A percentile compares a stretch with the other conserved stretches of the same genome.
phyloP scores from a whole-genome alignment of 2,888 invertebrate species.

The Drosophila kambysellisi region DNA sequence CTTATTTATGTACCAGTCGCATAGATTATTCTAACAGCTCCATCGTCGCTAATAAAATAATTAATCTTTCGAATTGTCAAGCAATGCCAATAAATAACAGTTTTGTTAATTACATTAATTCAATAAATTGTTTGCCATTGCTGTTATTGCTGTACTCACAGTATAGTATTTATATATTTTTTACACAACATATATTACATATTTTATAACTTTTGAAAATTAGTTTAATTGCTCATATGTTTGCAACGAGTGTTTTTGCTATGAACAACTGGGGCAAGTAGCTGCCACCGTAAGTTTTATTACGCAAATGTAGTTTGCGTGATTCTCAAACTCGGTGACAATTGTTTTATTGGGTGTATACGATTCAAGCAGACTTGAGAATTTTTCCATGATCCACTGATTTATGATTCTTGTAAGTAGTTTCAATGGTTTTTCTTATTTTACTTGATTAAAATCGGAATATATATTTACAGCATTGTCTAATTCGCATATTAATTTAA shows the following conservation, averaged over 20 bases:
- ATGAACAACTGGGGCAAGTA: neutral
- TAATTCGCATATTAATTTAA: neutral
- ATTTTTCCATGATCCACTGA: conserved; percentile 17
- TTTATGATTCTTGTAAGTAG: no score
- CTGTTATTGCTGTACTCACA: neutral
- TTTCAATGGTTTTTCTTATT: neutral
- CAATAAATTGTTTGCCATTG: neutral
- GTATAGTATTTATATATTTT: conserved; percentile 6
- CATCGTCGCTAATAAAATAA: neutral
- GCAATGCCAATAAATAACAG: neutral
- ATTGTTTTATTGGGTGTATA: conserved; percentile 15
- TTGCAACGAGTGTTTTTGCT: conserved; percentile 44
- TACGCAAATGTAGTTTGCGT: conserved; percentile 21
- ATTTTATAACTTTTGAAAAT: neutral
- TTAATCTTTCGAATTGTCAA: neutral
- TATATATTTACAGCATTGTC: neutral
- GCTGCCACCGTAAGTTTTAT: neutral
- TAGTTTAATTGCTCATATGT: neutral
- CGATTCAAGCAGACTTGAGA: conserved; percentile 3
- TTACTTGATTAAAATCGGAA: neutral
- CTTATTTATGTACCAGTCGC: neutral
- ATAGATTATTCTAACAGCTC: neutral
- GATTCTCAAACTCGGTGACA: conserved; percentile 15
- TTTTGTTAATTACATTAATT: neutral
- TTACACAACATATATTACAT: neutral